Percentiles rank a stretch among this genome's conserved stretches.
phyloP scores from a whole-genome alignment of 2,113 vertebrate genomes.

The Notarius lentiginosus region DNA sequence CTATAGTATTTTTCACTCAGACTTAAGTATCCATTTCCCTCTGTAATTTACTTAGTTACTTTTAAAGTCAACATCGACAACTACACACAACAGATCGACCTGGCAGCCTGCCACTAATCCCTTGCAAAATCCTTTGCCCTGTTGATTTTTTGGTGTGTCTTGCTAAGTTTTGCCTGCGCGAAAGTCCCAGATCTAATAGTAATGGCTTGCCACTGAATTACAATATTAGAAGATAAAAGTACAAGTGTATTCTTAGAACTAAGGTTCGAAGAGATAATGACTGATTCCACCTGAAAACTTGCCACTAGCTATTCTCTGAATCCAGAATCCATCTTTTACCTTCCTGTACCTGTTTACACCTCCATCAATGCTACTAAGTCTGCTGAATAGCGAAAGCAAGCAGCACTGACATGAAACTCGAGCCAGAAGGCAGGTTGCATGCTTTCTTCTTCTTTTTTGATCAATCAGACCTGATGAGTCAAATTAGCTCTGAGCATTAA shows the following conservation, averaged over 20 bases:
- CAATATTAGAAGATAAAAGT: background rate
- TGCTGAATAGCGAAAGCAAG: constrained; percentile 33
- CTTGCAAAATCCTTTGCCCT: no score
- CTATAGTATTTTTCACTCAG: no score
- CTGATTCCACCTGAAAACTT: constrained; percentile 64
- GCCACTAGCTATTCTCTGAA: constrained; percentile 60
- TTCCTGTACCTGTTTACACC: constrained; percentile 60
- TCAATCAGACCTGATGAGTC: constrained; percentile 57
- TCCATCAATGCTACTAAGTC: constrained; percentile 55
- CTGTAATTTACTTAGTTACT: no score
- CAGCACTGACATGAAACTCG: constrained; percentile 58
- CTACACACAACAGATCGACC: no score
- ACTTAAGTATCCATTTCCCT: no score
- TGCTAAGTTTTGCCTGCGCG: no score
- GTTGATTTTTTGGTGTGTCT: no score
- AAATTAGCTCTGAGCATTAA: constrained; percentile 51
- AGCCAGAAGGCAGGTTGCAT: constrained; percentile 50
- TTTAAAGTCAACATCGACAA: no score
- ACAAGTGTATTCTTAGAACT: constrained; percentile 3
- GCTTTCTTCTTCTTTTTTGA: constrained; percentile 49
- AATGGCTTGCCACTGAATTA: background rate
- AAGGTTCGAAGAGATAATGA: constrained; percentile 42
- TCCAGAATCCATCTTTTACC: constrained; percentile 61
- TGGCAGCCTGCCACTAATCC: no score
- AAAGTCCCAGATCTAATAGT: no score